phyloP scores from a whole-genome alignment of 2,113 vertebrate species.

The Pleuronectes platessa region DNA sequence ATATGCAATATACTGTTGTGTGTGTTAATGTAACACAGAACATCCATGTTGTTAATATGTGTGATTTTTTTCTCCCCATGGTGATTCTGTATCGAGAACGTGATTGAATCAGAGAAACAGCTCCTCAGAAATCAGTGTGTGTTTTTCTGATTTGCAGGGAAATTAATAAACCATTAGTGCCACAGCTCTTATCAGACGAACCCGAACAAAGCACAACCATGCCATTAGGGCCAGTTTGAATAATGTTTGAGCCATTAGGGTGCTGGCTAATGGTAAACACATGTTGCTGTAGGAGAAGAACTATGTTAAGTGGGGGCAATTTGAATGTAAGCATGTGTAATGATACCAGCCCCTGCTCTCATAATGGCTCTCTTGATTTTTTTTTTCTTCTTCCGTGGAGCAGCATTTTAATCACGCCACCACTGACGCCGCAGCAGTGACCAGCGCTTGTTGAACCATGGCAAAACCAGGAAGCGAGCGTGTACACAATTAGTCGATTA shows the following conservation, averaged over 20 bases:
- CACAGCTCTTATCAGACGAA: conserved; percentile 73
- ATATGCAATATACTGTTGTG: no score
- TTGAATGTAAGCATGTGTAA: conserved; percentile 82
- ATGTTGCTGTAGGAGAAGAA: conserved; percentile 82
- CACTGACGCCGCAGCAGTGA: conserved; percentile 5
- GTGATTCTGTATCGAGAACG: not conserved
- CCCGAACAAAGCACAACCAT: conserved; percentile 73
- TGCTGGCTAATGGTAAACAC: conserved; percentile 84
- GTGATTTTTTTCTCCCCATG: conserved; percentile 23
- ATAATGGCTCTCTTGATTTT: conserved; percentile 75
- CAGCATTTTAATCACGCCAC: conserved; percentile 50
- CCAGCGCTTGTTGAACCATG: conserved; percentile 22
- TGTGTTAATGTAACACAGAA: no score
- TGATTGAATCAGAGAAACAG: conserved; percentile 24
- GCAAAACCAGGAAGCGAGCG: conserved; percentile 18
- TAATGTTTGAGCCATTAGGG: conserved; percentile 85
- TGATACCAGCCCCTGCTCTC: conserved; percentile 70
- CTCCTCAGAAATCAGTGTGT: not conserved
- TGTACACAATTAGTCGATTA: not conserved
- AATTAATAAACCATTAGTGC: conserved; percentile 82
- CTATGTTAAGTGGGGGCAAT: conserved; percentile 84
- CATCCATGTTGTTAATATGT: not conserved
- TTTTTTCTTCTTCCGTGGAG: conserved; percentile 45
- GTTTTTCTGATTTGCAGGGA: conserved; percentile 45
- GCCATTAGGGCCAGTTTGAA: conserved; percentile 79